phyloP scores from a whole-genome alignment of 2,797 vertebrate species.

The Brachyrhaphis roseni region DNA sequence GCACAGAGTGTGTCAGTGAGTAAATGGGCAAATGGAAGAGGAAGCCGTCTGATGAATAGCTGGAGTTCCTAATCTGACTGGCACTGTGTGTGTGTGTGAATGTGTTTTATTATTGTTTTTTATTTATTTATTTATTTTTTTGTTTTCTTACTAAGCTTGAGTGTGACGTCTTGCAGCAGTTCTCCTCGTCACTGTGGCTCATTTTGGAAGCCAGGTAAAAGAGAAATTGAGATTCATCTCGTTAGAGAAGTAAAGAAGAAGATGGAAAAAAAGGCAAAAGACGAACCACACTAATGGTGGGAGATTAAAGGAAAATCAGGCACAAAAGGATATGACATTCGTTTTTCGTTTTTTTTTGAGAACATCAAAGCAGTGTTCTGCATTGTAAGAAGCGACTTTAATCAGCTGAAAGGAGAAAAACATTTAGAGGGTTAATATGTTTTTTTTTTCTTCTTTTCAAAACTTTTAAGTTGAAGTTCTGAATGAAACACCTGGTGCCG shows the following conservation, averaged over 20 bases:
- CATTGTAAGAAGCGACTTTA: slow-evolving; percentile 21
- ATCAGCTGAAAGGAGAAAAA: slow-evolving; percentile 16
- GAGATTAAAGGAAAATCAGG: slow-evolving; percentile 16
- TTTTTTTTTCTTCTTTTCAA: neutral
- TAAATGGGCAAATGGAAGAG: slow-evolving; percentile 44
- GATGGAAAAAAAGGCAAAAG: slow-evolving; percentile 8
- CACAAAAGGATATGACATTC: neutral
- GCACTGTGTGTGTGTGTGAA: slow-evolving; percentile 9
- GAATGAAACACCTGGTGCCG: slow-evolving; percentile 5
- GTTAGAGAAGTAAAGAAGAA: slow-evolving; percentile 22
- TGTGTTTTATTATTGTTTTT: slow-evolving; percentile 8
- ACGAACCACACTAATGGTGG: neutral
- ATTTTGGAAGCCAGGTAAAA: slow-evolving; percentile 29
- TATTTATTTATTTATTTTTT: slow-evolving; percentile 42
- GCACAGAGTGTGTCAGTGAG: slow-evolving; percentile 13
- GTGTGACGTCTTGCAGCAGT: slow-evolving; percentile 55
- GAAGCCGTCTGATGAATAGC: slow-evolving; percentile 44
- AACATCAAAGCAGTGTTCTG: slow-evolving; percentile 32
- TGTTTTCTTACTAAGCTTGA: slow-evolving; percentile 57
- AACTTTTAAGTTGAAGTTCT: neutral
- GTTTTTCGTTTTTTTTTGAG: slow-evolving; percentile 5
- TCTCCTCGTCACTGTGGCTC: slow-evolving; percentile 47
- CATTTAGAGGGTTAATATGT: neutral
- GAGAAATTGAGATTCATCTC: slow-evolving; percentile 24
- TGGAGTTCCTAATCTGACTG: slow-evolving; percentile 42